Percentiles rank a stretch among this genome's conserved stretches.
Conservation (phyloP, 2,113 vertebrate genomes). For the Camelus bactrianus region DNA sequence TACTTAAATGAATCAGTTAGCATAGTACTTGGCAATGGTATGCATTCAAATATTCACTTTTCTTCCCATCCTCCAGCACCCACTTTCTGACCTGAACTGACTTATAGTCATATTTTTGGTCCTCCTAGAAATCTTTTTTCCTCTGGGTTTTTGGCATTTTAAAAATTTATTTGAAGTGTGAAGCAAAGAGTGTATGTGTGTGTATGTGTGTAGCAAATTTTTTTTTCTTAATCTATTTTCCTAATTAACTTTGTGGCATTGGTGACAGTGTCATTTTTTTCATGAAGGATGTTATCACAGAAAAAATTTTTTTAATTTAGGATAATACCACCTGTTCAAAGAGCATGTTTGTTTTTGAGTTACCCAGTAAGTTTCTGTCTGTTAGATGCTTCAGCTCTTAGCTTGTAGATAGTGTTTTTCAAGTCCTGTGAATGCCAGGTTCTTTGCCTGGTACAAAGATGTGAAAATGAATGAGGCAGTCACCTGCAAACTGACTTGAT, state of each 20-base stretch:
- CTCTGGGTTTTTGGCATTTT: background rate
- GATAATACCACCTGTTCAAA: background rate
- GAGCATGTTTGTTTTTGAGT: constrained; percentile 30
- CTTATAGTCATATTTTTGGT: background rate
- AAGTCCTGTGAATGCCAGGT: background rate
- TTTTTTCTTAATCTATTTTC: constrained; percentile 46
- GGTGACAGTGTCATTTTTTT: constrained; percentile 15
- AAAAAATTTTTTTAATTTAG: background rate
- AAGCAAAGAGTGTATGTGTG: background rate
- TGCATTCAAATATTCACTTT: background rate
- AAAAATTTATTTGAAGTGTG: constrained; percentile 22
- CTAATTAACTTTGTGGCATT: background rate
- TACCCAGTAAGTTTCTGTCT: background rate
- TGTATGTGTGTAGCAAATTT: background rate
- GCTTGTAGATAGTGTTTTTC: constrained; percentile 19
- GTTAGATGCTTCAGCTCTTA: constrained; percentile 1
- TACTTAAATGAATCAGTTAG: background rate
- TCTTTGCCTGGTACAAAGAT: constrained; percentile 11
- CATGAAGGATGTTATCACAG: constrained; percentile 6
- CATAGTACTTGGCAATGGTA: background rate
- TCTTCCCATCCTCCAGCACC: background rate
- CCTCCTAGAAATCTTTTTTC: constrained; percentile 6
- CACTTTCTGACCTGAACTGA: background rate
- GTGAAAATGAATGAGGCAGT: constrained; percentile 33
- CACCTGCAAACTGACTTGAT: background rate